Base-by-base conservation (phyloP, 2,113 vertebrate species). In the Megalops atlanticus region DNA sequence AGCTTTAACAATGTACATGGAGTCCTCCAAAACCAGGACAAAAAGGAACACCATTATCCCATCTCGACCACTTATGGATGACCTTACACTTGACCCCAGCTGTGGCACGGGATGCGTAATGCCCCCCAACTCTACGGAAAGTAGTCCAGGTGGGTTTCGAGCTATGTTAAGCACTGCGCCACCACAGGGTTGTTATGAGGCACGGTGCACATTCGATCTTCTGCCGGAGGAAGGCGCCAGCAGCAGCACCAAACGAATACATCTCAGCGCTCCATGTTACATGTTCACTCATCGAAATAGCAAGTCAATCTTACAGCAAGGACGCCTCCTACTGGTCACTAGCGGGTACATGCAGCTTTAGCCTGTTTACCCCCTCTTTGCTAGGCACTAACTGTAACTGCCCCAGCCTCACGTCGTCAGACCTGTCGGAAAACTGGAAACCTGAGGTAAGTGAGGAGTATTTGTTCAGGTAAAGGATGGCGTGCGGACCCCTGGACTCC, bases 241-340 rank as follows among this genome's bases (percentile, higher is more conserved):
- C 88, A 54, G 24, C 45, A 83, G 80, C 73, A 81, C 80, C 78
- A 38, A 82, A 47, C 76, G 82, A 70, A 79, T 84, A 86, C 88
- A 88, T 89, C 38, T 36, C 79, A 80, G 16, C 5, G 31, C 24
- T 49, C 4, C 4, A 18, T 79, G 68, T 71, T 21, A 90, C 64
- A 84, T n/a, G n/a, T 88, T 90, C 88, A 11, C 27, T 33, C 10
- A n/a, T 43, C 31, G 41, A 74, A 82, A 54, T 54, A 74, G 77
- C 85, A 92, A 31, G 38, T 36, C 69, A n/a, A 47, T 24, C 79
- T 80, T 58, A 43, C 47, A 35, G 45, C 70, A 72, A 73, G 82
- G 87, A 92, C 93, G 93, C 93, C 93, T 90, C 92, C 92, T 93
- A 92, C 89, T 83, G 92, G 92, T 47, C 35, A 24, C 31, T 43